These are phyloP conservation scores for Tenebrosternarchus preto DNA, from an alignment of 2,113 vertebrate species.

Conservation along the genomic window DNA sequence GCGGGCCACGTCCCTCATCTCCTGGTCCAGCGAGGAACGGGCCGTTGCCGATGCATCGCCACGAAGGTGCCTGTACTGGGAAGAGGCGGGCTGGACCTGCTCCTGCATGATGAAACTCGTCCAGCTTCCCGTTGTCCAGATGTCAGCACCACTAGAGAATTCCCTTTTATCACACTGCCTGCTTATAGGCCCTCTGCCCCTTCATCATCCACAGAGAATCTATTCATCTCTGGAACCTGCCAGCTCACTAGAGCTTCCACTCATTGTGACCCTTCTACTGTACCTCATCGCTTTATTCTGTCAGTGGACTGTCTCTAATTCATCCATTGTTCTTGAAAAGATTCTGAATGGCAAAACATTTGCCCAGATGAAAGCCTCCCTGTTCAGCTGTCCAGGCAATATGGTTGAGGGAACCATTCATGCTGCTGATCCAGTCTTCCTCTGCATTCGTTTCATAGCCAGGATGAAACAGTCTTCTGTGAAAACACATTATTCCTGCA, in stretches of 20 bases:
- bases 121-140: slow-evolving; percentile 12
- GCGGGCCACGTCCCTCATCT: slow-evolving; percentile 60
- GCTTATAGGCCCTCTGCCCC: too few relatives aligned
- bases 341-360: slow-evolving; percentile 42
- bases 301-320: slow-evolving; percentile 42
- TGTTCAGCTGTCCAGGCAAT: background rate
- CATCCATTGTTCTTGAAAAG: slow-evolving; percentile 42
- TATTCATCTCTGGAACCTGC: slow-evolving; percentile 53
- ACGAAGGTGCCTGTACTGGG: slow-evolving; percentile 29
- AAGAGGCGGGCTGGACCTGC: background rate
- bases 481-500: slow-evolving; percentile 5
- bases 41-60: slow-evolving; percentile 68
- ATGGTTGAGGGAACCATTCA: slow-evolving; percentile 22
- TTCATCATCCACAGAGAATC: too few relatives aligned
- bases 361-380: background rate
- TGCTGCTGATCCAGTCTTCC: background rate
- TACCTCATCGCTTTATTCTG: slow-evolving; percentile 23
- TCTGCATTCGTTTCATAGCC: background rate
- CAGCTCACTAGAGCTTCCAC: slow-evolving; percentile 24
- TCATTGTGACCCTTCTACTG: slow-evolving; percentile 7
- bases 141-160: background rate
- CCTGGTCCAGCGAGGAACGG: slow-evolving; percentile 63
- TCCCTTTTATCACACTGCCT: too few relatives aligned
- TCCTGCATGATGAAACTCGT: slow-evolving; percentile 37
- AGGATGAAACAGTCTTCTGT: background rate